Evolutionary conservation across 1,140 invertebrate species (phyloP), one percentile per base, ranked within the genome.

Genomic region (Ctenoplectra terminalis): DNA sequence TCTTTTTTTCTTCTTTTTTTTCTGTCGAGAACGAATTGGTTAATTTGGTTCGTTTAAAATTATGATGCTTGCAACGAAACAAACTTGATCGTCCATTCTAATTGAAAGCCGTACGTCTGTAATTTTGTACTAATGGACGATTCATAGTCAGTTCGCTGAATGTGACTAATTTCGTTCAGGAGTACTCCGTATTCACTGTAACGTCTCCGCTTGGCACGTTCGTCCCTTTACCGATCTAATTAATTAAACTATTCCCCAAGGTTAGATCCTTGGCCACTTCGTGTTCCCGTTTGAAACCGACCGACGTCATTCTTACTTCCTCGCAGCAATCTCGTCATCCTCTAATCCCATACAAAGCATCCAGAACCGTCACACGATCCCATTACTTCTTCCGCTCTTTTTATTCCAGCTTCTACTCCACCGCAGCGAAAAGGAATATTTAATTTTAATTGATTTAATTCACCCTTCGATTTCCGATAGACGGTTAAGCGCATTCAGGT

Each of bases 381-480:
- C 7, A 48, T 15, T 11, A 11, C 13, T 48, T 15, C 13, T 15
- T 48, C 13, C 13, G 1, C 13, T 15, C 1, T 15, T 48, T 48
- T 48, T 48, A n/a, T n/a, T n/a, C n/a, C n/a, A n/a, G n/a, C n/a
- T 48, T 48, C 46, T 8, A 48, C 40, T 40, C 40, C 40, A 40
- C 9, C 40, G 56, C 6, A 56, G 40, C 26, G 52, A 61, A 52
- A 64, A 26, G 17, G 60, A 26, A 52, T 66, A 75, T 52, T 52
- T 66, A 40, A n/a, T n/a, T n/a, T n/a, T n/a, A n/a, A n/a, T n/a
- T n/a, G n/a, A n/a, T n/a, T n/a, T 9, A 63, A 50, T 29, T 64
- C 40, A 40, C 8, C 23, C 46, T 54, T 63, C 58, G 43, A 75
- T 75, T 37, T 26, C 34, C 60, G n/a, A 75, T 75, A 52, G 7